phyloP scores from a whole-genome alignment of 2,797 vertebrate species.

The Tinamus major region DNA sequence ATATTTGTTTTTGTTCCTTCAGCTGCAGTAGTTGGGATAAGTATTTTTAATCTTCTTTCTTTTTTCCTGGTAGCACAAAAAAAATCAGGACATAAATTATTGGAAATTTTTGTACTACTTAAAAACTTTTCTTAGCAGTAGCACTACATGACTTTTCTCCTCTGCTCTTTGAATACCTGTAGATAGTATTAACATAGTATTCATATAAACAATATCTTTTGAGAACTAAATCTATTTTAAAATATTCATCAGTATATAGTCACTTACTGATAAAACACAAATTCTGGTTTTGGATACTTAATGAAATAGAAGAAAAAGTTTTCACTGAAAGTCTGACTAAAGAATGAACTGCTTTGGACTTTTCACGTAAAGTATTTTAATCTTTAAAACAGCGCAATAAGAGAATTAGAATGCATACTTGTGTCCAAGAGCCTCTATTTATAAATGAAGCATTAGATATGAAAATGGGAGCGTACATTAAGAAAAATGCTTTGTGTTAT shows the following conservation, averaged over 20 bases:
- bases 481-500: not conserved
- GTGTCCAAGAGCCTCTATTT: conserved; percentile 54
- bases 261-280: conserved; percentile 16
- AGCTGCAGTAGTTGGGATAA: not conserved
- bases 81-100: conserved; percentile 54
- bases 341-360: conserved; percentile 42
- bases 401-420: conserved; percentile 37
- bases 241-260: conserved; percentile 32
- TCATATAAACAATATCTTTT: conserved; percentile 55
- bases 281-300: conserved; percentile 62
- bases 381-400: conserved; percentile 65
- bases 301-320: conserved; percentile 5
- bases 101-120: conserved; percentile 50
- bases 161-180: conserved; percentile 59
- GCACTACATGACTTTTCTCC: conserved; percentile 46
- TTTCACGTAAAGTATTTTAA: conserved; percentile 28
- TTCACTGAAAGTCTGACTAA: conserved; percentile 45
- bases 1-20: conserved; percentile 50
- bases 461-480: conserved; percentile 50
- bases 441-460: conserved; percentile 58
- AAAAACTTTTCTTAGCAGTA: conserved; percentile 56
- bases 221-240: conserved; percentile 66
- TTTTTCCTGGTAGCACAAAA: conserved; percentile 17
- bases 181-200: conserved; percentile 55
- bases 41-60: not conserved